Base-by-base conservation (phyloP, 23 tunicate genomes). In the Clavelina lepadiformis region DNA sequence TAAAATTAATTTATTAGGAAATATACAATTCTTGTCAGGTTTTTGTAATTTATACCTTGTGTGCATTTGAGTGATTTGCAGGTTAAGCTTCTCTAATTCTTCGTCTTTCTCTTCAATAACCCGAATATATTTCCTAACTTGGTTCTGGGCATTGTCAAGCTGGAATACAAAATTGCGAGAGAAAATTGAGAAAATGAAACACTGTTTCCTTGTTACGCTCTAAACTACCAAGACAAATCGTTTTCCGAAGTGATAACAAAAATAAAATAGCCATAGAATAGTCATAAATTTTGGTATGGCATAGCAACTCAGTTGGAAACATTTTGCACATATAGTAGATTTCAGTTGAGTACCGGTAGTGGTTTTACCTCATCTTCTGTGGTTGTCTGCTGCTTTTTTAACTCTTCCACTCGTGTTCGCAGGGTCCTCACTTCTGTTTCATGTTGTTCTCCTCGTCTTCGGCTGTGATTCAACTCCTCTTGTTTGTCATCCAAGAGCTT, bases 101-200 rank as follows among this genome's bases (percentile, higher is more conserved):
- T 75, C 81, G 19, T 75, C 81, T 64, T 63, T 75, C 30, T 75
- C 81, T 46, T 75, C 81, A 49, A 75, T 53, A 13, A 67, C 45
- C 27, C 81, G 72, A 19, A 50, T 1, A 63, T 64, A 13, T 46
- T 64, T 75, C 21, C 81, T 35, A 24, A 11, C 1, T 53, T 75
- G 81, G 33, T 75, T 75, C 38, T 75, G 81, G 22, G 67, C 32
- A 19, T 29, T 61, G 45, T 75, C 81, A 46, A 63, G 28, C 81
- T 75, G 31, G 22, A n/a, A n/a, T n/a, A n/a, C n/a, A n/a, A n/a
- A n/a, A n/a, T n/a, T n/a, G n/a, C n/a, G n/a, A n/a, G n/a, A n/a
- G n/a, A n/a, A n/a, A n/a, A n/a, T n/a, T n/a, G n/a, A n/a, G n/a
- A n/a, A n/a, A n/a, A n/a, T n/a, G n/a, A n/a, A n/a, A n/a, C n/a